phyloP scores from a whole-genome alignment of 2,797 vertebrate species.

The Aeoliscus strigatus region DNA sequence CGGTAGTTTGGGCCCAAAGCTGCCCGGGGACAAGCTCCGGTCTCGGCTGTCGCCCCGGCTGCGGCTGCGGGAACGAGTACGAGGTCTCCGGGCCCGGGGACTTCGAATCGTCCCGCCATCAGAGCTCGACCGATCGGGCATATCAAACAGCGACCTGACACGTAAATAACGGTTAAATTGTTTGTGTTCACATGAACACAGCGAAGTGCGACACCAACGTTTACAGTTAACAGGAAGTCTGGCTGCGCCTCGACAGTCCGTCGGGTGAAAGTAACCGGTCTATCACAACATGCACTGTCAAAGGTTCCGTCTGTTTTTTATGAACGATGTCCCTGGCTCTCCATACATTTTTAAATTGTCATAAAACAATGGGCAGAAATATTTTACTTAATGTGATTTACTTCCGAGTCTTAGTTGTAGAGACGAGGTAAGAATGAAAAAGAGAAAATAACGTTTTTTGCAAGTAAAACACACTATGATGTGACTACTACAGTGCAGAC shows the following conservation, averaged over 20 bases:
- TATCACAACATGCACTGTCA: rapidly evolving
- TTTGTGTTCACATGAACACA: rapidly evolving
- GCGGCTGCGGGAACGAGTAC: conserved; percentile 64
- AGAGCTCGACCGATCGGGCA: conserved; percentile 62
- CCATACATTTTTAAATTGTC: too few relatives aligned
- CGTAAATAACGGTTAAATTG: rapidly evolving
- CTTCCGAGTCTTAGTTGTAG: too few relatives aligned
- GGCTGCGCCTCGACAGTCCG: conserved; percentile 10
- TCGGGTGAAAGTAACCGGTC: conserved; percentile 1
- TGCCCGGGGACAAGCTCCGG: conserved; percentile 62
- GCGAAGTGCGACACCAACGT: not conserved
- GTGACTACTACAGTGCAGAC: too few relatives aligned
- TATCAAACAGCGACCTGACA: conserved; percentile 2
- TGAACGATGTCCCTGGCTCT: too few relatives aligned
- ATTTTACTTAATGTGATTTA: too few relatives aligned
- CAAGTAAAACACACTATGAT: too few relatives aligned
- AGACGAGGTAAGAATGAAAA: too few relatives aligned
- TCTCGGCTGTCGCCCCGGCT: conserved; percentile 59
- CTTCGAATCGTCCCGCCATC: conserved; percentile 34
- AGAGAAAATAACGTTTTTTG: too few relatives aligned
- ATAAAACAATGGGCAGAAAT: too few relatives aligned
- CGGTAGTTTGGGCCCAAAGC: conserved; percentile 67
- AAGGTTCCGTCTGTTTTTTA: conserved; percentile 26
- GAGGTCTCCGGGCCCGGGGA: conserved; percentile 61
- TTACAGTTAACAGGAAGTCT: conserved; percentile 46